Conservation (phyloP, 1,140 invertebrate genomes). For the Mercenaria mercenaria region DNA sequence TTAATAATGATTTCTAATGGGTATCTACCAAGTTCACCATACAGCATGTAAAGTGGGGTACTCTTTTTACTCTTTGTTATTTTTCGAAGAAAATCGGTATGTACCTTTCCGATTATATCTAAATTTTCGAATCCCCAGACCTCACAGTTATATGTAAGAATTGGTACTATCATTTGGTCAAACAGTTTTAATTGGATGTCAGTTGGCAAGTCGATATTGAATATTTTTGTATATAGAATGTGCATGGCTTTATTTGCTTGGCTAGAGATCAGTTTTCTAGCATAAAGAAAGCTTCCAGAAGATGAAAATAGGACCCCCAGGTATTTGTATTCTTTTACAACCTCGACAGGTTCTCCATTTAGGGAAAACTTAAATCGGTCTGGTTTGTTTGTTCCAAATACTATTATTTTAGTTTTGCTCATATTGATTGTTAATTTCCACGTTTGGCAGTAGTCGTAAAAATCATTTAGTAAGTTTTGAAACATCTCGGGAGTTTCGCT, state of each 20-base stretch:
- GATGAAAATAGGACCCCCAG: neutral
- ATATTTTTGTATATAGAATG: neutral
- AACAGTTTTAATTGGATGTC: constrained; percentile 17
- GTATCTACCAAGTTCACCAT: neutral
- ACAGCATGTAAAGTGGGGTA: neutral
- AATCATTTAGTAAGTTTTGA: neutral
- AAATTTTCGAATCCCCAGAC: no score
- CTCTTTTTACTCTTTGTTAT: neutral
- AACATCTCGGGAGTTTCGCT: neutral
- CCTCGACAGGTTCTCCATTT: no score
- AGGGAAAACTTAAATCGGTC: neutral
- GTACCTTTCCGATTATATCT: neutral
- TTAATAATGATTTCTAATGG: neutral
- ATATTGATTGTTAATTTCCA: neutral
- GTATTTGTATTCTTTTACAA: no score
- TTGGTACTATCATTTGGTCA: constrained; percentile 1
- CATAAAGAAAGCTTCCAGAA: neutral
- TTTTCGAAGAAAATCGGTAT: neutral
- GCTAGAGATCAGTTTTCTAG: neutral
- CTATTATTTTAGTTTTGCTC: neutral
- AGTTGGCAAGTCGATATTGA: neutral
- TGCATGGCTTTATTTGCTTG: neutral
- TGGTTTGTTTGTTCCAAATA: neutral
- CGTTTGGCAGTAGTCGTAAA: neutral
- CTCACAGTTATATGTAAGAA: neutral